Percentiles rank a stretch among this genome's conserved stretches.
Conservation (phyloP, 2,113 vertebrate genomes). For the Tenrec ecaudatus region DNA sequence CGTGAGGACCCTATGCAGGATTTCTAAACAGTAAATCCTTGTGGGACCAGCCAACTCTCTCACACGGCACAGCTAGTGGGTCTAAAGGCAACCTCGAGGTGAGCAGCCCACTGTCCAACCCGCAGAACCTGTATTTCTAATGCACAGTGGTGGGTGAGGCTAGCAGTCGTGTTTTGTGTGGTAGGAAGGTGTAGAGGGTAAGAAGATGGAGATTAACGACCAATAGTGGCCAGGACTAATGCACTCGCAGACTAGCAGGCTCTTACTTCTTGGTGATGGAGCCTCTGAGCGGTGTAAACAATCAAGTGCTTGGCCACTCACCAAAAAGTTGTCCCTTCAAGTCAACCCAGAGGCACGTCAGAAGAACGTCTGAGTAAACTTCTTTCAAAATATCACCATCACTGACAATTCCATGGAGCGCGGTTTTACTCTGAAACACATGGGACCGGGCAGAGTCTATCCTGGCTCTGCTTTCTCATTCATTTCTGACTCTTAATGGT, state of each 20-base stretch:
- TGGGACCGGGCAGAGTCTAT: background rate
- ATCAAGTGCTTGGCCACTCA: background rate
- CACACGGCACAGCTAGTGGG: too few relatives aligned
- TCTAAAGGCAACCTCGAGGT: too few relatives aligned
- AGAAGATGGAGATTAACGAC: background rate
- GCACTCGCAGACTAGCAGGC: background rate
- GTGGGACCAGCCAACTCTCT: too few relatives aligned
- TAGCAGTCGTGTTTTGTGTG: too few relatives aligned
- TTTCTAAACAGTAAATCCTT: too few relatives aligned
- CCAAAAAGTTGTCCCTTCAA: background rate
- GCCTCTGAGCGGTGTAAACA: background rate
- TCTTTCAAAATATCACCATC: background rate
- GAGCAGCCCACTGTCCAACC: too few relatives aligned
- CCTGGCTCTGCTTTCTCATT: background rate
- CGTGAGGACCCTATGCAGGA: too few relatives aligned
- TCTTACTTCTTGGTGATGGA: background rate
- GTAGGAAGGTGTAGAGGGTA: background rate
- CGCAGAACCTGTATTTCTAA: background rate
- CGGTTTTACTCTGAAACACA: too few relatives aligned
- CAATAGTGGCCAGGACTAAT: fast-evolving
- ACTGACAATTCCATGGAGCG: too few relatives aligned
- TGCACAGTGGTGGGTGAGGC: background rate
- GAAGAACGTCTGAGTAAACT: background rate
- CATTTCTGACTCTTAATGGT: background rate
- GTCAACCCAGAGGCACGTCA: background rate